phyloP scores from a whole-genome alignment of 2,888 invertebrate genomes.

The Platyscelio sp. region DNA sequence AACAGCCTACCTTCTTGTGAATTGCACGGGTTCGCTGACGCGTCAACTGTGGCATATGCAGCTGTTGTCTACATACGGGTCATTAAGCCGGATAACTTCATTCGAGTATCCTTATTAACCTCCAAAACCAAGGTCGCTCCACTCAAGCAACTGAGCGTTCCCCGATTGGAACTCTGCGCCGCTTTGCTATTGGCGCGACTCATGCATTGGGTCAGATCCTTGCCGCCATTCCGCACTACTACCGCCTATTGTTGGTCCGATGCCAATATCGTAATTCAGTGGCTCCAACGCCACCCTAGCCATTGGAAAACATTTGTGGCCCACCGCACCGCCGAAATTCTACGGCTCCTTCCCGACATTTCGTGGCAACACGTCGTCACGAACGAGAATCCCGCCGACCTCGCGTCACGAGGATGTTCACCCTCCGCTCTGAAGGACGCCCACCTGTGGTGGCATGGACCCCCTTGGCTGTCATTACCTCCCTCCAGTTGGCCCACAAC shows the following conservation, averaged over 20 bases:
- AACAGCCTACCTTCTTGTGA: not conserved
- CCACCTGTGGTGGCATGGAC: not conserved
- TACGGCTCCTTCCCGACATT: not conserved
- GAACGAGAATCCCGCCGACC: slow-evolving; percentile 13
- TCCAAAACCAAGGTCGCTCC: slow-evolving; percentile 10
- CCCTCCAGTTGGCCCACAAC: too few species aligned
- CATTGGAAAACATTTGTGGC: not conserved
- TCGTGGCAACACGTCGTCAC: slow-evolving; percentile 12
- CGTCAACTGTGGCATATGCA: not conserved
- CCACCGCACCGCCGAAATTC: not conserved
- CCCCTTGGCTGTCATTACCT: slow-evolving; percentile 1
- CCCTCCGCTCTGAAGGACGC: not conserved
- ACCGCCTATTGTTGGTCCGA: slow-evolving; percentile 4
- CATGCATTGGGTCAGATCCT: not conserved
- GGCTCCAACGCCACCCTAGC: not conserved
- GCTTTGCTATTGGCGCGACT: not conserved
- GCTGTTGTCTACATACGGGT: not conserved
- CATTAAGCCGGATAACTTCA: too few species aligned
- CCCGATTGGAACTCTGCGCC: not conserved
- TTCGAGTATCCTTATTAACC: too few species aligned
- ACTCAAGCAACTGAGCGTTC: not conserved
- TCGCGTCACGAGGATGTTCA: not conserved
- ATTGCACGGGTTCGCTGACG: not conserved
- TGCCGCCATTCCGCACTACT: not conserved
- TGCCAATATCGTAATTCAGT: not conserved